Evolutionary conservation across 2,888 invertebrate genomes (phyloP).

Genomic region (Phorcus lineatus): DNA sequence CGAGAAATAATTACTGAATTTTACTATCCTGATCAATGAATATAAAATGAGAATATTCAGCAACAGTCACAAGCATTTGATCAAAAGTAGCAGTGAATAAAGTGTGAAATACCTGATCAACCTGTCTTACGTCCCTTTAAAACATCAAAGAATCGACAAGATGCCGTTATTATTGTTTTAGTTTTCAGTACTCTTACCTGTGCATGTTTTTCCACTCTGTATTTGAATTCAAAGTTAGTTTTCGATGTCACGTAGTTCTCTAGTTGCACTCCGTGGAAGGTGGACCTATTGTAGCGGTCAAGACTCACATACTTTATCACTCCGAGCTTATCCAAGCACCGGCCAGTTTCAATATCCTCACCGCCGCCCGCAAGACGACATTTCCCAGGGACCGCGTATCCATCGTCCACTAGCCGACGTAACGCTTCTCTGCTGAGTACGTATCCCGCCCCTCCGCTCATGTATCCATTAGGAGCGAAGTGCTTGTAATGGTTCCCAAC

Average conservation of each 20-base stretch:
- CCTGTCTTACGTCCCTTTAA: too few species aligned
- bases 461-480: conserved; percentile 73
- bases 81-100: too few species aligned
- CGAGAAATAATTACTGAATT: too few species aligned
- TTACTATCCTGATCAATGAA: too few species aligned
- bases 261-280: neutral
- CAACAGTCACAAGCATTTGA: too few species aligned
- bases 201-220: neutral
- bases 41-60: too few species aligned
- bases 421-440: conserved; percentile 89
- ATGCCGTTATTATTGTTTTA: too few species aligned
- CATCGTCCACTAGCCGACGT: conserved; percentile 84
- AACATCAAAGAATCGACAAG: too few species aligned
- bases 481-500: conserved; percentile 78
- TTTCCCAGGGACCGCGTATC: conserved; percentile 82
- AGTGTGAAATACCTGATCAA: too few species aligned
- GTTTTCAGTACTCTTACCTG: too few species aligned
- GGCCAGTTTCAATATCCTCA: conserved; percentile 95
- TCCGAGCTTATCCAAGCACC: conserved; percentile 88
- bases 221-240: neutral
- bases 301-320: conserved; percentile 83
- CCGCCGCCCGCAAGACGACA: conserved; percentile 78
- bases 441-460: conserved; percentile 80
- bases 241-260: neutral
- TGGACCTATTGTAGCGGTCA: neutral